phyloP scores from a whole-genome alignment of 2,113 vertebrate genomes.

The Dipodomys stephensi region DNA sequence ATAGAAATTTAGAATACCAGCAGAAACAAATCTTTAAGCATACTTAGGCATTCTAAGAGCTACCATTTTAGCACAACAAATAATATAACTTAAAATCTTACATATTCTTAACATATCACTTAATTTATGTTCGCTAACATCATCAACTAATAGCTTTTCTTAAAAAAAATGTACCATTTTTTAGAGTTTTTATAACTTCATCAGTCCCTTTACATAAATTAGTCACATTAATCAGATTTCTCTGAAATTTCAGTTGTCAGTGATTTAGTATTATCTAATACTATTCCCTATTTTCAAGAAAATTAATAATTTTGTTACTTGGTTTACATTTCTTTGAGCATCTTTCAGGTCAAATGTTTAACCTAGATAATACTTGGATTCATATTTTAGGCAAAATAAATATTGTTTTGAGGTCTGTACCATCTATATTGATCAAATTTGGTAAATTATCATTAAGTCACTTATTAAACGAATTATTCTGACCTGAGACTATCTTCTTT shows the following conservation, averaged over 20 bases:
- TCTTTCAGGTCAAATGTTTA: slow-evolving; percentile 41
- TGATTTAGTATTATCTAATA: background rate
- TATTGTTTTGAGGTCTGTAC: background rate
- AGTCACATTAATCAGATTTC: slow-evolving; percentile 27
- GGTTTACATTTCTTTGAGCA: slow-evolving; percentile 31
- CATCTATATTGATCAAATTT: background rate
- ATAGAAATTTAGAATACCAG: background rate
- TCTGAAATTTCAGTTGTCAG: slow-evolving; percentile 22
- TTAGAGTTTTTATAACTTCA: background rate
- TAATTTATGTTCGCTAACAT: background rate
- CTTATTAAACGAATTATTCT: slow-evolving; percentile 14
- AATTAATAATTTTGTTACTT: slow-evolving; percentile 40
- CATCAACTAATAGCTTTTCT: slow-evolving; percentile 7
- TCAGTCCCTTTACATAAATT: background rate
- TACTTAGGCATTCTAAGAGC: background rate
- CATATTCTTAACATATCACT: slow-evolving; percentile 30
- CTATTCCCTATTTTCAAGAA: background rate
- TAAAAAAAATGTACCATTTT: slow-evolving; percentile 38
- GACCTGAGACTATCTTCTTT: background rate
- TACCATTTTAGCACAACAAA: background rate
- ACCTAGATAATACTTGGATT: slow-evolving; percentile 29
- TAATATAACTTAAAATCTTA: slow-evolving; percentile 8
- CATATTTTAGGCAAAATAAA: background rate
- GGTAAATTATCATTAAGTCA: background rate
- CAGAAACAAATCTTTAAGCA: slow-evolving; percentile 10